Conservation (phyloP, 2,113 vertebrate genomes). For the Aspiorhynchus laticeps region DNA sequence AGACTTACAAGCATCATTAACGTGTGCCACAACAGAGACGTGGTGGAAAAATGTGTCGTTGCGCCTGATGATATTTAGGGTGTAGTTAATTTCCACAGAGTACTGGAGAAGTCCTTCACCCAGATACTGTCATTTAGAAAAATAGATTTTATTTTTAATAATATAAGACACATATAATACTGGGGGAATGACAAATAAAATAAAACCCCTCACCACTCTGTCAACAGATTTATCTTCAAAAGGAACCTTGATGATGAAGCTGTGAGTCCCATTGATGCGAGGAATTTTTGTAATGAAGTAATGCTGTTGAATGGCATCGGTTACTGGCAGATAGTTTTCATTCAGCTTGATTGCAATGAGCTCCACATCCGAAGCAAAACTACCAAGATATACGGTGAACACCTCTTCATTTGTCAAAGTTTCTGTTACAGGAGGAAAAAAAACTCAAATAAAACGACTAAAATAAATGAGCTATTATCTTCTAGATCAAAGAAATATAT, state of each 20-base stretch:
- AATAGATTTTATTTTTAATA: not conserved
- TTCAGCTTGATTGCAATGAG: conserved; percentile 61
- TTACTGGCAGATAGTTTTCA: conserved; percentile 27
- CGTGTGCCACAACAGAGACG: conserved; percentile 38
- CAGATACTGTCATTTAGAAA: conserved; percentile 59
- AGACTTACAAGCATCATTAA: conserved; percentile 60
- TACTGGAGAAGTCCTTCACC: conserved; percentile 61
- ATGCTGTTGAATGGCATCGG: not conserved
- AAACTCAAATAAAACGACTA: not conserved
- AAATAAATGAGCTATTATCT: not conserved
- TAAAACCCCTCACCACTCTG: conserved; percentile 53
- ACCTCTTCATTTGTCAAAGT: conserved; percentile 23
- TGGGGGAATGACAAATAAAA: not conserved
- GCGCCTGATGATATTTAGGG: conserved; percentile 55
- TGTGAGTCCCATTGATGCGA: conserved; percentile 56
- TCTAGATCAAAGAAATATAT: no score
- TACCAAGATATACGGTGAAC: conserved; percentile 64
- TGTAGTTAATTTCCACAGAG: conserved; percentile 61
- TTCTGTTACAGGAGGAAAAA: conserved; percentile 47
- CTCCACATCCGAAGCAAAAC: conserved; percentile 62
- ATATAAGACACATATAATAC: not conserved
- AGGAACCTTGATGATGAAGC: conserved; percentile 54
- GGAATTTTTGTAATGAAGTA: conserved; percentile 40
- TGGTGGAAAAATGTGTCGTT: conserved; percentile 58
- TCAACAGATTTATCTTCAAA: conserved; percentile 49